These are phyloP conservation scores for Sterrhoptilus dennistouni DNA, from an alignment of 2,113 vertebrate genomes.

Conservation along the genomic window DNA sequence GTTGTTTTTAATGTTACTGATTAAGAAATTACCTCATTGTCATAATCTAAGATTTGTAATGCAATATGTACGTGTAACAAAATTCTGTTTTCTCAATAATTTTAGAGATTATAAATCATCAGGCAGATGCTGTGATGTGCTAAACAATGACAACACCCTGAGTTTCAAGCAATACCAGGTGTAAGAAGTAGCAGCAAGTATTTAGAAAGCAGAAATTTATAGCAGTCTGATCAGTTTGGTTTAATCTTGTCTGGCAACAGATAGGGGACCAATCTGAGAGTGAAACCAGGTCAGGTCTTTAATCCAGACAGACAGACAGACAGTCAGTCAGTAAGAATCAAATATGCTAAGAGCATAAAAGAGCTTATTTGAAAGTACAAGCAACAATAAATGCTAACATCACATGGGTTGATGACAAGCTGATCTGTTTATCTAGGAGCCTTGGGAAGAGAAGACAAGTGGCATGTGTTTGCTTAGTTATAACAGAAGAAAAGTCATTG, in stretches of 20 bases:
- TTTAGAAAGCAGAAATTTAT: neutral
- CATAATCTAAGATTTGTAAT: neutral
- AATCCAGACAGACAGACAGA: neutral
- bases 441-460: neutral
- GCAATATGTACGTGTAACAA: neutral
- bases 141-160: neutral
- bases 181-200: neutral
- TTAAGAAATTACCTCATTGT: neutral
- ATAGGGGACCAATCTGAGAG: neutral
- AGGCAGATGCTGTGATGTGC: neutral
- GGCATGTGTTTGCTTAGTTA: neutral
- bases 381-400: neutral
- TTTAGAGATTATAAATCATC: neutral
- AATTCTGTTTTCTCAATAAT: neutral
- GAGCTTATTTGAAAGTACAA: neutral
- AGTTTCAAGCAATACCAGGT: neutral
- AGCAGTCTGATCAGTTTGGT: neutral
- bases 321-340: neutral
- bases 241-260: neutral
- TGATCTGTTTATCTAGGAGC: neutral
- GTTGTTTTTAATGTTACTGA: neutral
- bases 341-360: neutral
- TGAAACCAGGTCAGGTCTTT: neutral
- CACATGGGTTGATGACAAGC: neutral
- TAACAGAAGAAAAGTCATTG: neutral